A percentile compares a stretch with the other conserved stretches of the same genome.
These are phyloP conservation scores for Hemitrygon akajei DNA, from an alignment of 2,797 vertebrate genomes.

Conservation along the genomic window DNA sequence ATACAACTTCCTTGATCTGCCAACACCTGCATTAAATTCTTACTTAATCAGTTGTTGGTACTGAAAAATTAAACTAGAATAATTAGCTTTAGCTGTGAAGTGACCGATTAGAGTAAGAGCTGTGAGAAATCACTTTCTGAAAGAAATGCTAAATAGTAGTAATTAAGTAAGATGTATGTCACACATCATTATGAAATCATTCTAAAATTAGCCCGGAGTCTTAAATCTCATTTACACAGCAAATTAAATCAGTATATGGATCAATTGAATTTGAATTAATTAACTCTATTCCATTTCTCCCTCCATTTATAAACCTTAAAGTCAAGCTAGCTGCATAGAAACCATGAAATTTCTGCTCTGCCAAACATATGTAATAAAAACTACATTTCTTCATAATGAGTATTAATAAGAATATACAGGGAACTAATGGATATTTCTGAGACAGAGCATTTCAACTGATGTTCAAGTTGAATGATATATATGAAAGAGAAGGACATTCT, in stretches of 20 bases:
- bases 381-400: slow-evolving; percentile 21
- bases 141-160: slow-evolving; percentile 34
- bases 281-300: slow-evolving; percentile 31
- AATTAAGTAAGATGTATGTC: slow-evolving; percentile 38
- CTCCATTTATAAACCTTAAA: slow-evolving; percentile 28
- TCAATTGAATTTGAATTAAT: slow-evolving; percentile 38
- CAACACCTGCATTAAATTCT: not conserved
- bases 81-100: not conserved
- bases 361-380: slow-evolving; percentile 32
- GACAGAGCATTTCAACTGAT: slow-evolving; percentile 13
- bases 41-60: not conserved
- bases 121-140: slow-evolving; percentile 17
- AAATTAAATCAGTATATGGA: slow-evolving; percentile 37
- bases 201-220: slow-evolving; percentile 37
- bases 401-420: slow-evolving; percentile 19
- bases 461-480: not conserved
- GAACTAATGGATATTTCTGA: slow-evolving; percentile 2
- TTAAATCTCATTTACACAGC: slow-evolving; percentile 37
- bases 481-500: not conserved
- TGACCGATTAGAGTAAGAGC: slow-evolving; percentile 23
- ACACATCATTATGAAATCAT: slow-evolving; percentile 34
- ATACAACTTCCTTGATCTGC: not conserved
- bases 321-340: slow-evolving; percentile 21
- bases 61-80: slow-evolving; percentile 17
- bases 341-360: slow-evolving; percentile 27